Evolutionary conservation across 1,140 invertebrate genomes (phyloP), one percentile per base, ranked within the genome.

Genomic region (Zaprionus capensis): DNA sequence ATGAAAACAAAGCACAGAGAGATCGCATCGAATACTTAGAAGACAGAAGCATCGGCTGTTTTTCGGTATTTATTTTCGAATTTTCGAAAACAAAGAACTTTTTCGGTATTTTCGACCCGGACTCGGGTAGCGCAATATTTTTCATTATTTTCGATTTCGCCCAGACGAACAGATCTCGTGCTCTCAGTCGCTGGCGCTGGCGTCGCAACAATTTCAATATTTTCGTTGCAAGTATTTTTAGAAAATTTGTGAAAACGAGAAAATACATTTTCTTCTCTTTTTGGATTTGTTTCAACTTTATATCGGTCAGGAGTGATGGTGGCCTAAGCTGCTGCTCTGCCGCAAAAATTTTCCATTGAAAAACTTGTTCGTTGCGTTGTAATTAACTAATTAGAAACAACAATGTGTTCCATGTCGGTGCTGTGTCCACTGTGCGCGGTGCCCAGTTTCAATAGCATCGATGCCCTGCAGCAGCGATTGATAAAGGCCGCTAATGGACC

Each of bases 381-480:
- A 51, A 22, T 51, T 49, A 34, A 63, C 26, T 51, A 34, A 67
- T 4, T 7, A 11, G 12, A 14, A 49, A 34, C 31, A 34, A 34
- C 90, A 65, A 95, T 95, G 94, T 95, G 95, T 91, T 94, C 94
- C 85, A 94, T 94, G 78, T 94, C 95, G 20, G 93, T 96, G 69
- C 93, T 95, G 20, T 97, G 96, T 93, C 96, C 96, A 17, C 92
- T 97, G 79, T 97, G 96, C 93, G 94, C 94, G 51, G 95, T 96
- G 83, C 94, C 95, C 75, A 95, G 95, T 85, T 97, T 97, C 86
- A 92, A 94, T 58, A 95, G 94, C 51, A 94, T 95, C 53, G 95
- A 96, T 86, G 94, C 95, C 7, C 92, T 97, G 62, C 94, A 96
- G 91, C 94, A 95, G 66, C 95, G 95, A 64, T 93, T 97, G 55